phyloP scores from a whole-genome alignment of 2,888 invertebrate genomes.

The Netelia melanura region DNA sequence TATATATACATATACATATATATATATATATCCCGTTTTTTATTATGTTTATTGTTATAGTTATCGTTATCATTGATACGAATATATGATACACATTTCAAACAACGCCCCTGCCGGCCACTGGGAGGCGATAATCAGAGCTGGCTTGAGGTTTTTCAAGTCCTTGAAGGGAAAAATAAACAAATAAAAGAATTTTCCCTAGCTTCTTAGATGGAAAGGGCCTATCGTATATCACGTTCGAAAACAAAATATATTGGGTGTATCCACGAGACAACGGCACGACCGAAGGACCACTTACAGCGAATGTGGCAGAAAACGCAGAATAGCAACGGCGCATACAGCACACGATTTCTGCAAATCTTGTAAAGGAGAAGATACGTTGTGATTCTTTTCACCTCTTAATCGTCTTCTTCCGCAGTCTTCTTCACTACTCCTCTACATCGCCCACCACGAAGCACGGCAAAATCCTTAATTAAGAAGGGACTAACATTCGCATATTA shows the following conservation, averaged over 20 bases:
- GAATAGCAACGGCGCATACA: background rate
- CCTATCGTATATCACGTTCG: slow-evolving; percentile 61
- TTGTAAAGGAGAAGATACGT: background rate
- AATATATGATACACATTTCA: slow-evolving; percentile 85
- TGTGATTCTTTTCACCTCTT: slow-evolving; percentile 45
- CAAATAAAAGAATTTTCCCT: slow-evolving; percentile 50
- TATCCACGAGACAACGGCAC: slow-evolving; percentile 29
- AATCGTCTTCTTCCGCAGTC: slow-evolving; percentile 71
- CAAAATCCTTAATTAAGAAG: slow-evolving; percentile 81
- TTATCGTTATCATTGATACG: slow-evolving; percentile 82
- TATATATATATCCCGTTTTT: slow-evolving; percentile 79
- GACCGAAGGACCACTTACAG: background rate
- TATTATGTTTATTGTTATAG: slow-evolving; percentile 83
- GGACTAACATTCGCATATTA: slow-evolving; percentile 83
- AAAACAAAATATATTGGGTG: slow-evolving; percentile 49
- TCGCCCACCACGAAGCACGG: slow-evolving; percentile 78
- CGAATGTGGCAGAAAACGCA: background rate
- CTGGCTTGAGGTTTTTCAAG: slow-evolving; percentile 55
- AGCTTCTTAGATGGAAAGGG: slow-evolving; percentile 51
- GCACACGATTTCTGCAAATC: background rate
- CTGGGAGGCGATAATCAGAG: slow-evolving; percentile 80
- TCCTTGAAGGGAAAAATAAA: slow-evolving; percentile 56
- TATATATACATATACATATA: slow-evolving; percentile 72
- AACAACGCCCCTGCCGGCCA: slow-evolving; percentile 83
- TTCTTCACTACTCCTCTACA: slow-evolving; percentile 68